These are phyloP conservation scores for Tadarida brasiliensis DNA, from an alignment of 2,797 vertebrate species.

Conservation along the genomic window DNA sequence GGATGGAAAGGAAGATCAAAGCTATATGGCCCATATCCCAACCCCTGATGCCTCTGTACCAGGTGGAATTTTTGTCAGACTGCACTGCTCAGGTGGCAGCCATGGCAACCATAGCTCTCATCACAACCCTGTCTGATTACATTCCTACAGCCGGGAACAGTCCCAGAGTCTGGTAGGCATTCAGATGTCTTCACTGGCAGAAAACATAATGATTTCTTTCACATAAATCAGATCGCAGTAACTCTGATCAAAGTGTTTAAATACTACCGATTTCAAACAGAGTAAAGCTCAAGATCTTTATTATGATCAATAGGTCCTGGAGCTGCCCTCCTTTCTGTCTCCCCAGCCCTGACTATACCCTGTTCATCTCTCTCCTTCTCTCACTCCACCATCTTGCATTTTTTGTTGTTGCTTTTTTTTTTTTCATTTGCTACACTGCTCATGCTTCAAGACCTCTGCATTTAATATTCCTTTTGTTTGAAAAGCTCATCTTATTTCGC, in stretches of 20 bases:
- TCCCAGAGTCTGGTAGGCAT: neutral
- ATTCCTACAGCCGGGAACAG: neutral
- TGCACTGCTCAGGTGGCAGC: rapidly evolving
- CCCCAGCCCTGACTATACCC: rapidly evolving
- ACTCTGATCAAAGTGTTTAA: neutral
- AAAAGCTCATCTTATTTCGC: neutral
- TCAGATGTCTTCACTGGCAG: neutral
- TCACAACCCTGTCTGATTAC: neutral
- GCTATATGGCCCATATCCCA: neutral
- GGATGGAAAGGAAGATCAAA: neutral
- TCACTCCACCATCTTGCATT: neutral
- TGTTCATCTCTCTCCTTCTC: neutral
- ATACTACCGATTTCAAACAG: neutral
- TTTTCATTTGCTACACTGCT: neutral
- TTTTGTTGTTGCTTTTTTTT: too few relatives aligned
- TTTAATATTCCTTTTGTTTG: neutral
- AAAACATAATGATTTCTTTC: neutral
- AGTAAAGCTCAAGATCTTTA: neutral
- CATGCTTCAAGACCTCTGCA: neutral
- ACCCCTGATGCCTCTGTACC: neutral
- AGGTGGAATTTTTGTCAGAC: neutral
- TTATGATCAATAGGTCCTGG: rapidly evolving
- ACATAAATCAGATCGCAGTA: neutral
- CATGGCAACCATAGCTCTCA: neutral
- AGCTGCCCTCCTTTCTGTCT: rapidly evolving